Evolutionary conservation across 2,888 invertebrate genomes (phyloP).

Genomic region (Dryomyza anilis): DNA sequence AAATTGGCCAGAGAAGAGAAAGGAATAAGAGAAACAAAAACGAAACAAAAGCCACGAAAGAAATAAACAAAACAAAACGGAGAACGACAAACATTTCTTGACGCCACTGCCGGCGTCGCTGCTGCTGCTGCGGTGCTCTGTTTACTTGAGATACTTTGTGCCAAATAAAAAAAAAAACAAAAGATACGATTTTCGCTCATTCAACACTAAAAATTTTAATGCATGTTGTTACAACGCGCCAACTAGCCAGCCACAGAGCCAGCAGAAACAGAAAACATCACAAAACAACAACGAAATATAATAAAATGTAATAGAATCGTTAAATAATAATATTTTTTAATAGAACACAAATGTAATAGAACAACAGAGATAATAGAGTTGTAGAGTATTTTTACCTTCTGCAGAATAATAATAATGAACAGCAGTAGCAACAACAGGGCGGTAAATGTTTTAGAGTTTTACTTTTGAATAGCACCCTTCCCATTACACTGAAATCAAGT

Average conservation of each 20-base stretch:
- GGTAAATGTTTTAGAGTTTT: no score
- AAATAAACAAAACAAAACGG: constrained; percentile 24
- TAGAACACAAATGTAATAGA: neutral
- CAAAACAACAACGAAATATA: neutral
- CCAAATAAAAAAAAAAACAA: constrained; percentile 7
- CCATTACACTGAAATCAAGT: no score
- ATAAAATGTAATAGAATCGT: neutral
- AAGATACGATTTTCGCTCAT: constrained; percentile 2
- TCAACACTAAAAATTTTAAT: neutral
- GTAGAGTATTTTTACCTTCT: no score
- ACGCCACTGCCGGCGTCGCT: neutral
- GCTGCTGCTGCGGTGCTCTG: constrained; percentile 4
- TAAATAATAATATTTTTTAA: neutral
- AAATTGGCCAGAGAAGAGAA: constrained; percentile 10
- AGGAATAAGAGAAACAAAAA: constrained; percentile 3
- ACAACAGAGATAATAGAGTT: no score
- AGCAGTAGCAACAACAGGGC: no score
- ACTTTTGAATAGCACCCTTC: no score
- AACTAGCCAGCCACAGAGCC: neutral
- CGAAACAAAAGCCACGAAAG: constrained; percentile 7
- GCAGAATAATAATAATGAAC: no score
- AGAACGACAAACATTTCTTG: neutral
- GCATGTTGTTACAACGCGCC: neutral
- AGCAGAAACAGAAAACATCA: neutral
- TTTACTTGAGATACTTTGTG: constrained; percentile 12